Conservation (phyloP, 2,888 invertebrate species). For the Trichopoda pennipes region DNA sequence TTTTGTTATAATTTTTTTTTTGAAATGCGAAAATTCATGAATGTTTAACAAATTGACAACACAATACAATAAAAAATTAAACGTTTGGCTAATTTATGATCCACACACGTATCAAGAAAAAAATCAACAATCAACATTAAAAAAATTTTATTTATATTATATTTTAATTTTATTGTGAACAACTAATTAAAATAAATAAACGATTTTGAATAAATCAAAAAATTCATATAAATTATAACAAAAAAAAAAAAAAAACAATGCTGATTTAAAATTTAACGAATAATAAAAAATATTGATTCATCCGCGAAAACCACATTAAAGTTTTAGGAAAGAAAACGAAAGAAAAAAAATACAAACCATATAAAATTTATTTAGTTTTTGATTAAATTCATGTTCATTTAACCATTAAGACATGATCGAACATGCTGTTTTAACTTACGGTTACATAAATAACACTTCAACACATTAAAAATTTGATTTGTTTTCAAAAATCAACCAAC, state of each 20-base stretch:
- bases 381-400: slow-evolving; percentile 44
- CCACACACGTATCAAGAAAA: slow-evolving; percentile 54
- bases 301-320: slow-evolving; percentile 44
- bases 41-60: slow-evolving; percentile 65
- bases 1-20: slow-evolving; percentile 47
- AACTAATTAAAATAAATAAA: slow-evolving; percentile 68
- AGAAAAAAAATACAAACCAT: neutral
- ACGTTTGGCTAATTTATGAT: slow-evolving; percentile 58
- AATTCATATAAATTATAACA: slow-evolving; percentile 41
- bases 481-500: slow-evolving; percentile 35
- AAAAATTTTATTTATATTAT: slow-evolving; percentile 46
- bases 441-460: slow-evolving; percentile 58
- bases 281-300: slow-evolving; percentile 56
- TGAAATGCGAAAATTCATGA: slow-evolving; percentile 51
- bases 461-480: slow-evolving; percentile 50
- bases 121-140: slow-evolving; percentile 10
- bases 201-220: slow-evolving; percentile 66
- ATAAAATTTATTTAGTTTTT: slow-evolving; percentile 26
- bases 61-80: slow-evolving; percentile 33
- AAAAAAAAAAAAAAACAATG: slow-evolving; percentile 19
- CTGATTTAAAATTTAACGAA: slow-evolving; percentile 20
- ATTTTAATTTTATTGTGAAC: slow-evolving; percentile 58
- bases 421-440: slow-evolving; percentile 58
- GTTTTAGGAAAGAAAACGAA: neutral
- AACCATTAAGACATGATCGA: slow-evolving; percentile 58